Percentiles rank a stretch among this genome's conserved stretches.
phyloP scores from a whole-genome alignment of 2,113 vertebrate species.

The Mustela nigripes region DNA sequence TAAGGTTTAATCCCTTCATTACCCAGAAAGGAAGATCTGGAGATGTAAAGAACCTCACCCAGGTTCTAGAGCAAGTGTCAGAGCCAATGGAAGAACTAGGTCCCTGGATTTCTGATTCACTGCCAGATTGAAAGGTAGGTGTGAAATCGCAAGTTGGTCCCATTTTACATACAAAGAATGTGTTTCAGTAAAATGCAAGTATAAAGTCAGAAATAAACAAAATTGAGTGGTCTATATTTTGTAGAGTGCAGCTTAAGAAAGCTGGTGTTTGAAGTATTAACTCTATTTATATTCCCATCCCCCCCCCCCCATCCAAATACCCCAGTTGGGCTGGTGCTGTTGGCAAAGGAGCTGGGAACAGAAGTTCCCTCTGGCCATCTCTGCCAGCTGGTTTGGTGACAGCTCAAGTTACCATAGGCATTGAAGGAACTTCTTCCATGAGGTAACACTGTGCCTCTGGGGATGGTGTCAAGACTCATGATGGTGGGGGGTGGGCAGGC shows the following conservation, averaged over 20 bases:
- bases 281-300: background rate
- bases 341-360: background rate
- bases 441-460: background rate
- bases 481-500: accelerated
- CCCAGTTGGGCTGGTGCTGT: background rate
- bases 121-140: background rate
- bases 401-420: background rate
- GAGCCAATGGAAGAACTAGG: background rate
- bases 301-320: accelerated
- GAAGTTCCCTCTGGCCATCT: background rate
- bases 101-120: background rate
- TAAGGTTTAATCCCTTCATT: background rate
- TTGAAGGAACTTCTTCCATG: background rate
- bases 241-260: background rate
- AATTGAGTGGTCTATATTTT: background rate
- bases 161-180: background rate
- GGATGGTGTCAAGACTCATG: too few relatives aligned
- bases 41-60: background rate
- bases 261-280: background rate
- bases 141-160: background rate
- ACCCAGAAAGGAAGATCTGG: background rate
- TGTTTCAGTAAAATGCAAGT: background rate
- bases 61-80: background rate
- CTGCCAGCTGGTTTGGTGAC: background rate
- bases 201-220: background rate